These are phyloP conservation scores for Antennarius striatus DNA, from an alignment of 2,113 vertebrate species.

Conservation along the genomic window DNA sequence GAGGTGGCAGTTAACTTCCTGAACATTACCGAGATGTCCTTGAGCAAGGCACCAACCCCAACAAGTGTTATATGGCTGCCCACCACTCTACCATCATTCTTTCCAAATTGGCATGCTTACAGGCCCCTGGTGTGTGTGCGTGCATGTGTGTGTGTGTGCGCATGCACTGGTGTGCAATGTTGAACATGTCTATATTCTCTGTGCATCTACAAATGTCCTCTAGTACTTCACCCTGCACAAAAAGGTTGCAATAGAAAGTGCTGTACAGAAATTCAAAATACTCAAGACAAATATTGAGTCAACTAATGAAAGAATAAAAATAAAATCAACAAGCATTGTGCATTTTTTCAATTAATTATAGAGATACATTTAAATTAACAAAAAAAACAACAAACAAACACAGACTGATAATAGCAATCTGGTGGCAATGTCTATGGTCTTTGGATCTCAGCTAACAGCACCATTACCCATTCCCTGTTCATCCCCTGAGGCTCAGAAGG, in stretches of 20 bases:
- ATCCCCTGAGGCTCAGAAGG: conserved; percentile 56
- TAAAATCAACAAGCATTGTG: not conserved
- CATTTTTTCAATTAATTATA: not conserved
- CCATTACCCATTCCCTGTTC: conserved; percentile 69
- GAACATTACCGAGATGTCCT: no score
- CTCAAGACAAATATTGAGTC: not conserved
- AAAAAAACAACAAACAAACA: conserved; percentile 24
- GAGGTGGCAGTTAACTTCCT: no score
- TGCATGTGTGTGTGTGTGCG: no score
- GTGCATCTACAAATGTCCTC: not conserved
- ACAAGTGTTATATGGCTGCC: no score
- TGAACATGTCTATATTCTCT: not conserved
- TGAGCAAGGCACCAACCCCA: no score
- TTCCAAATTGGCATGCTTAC: no score
- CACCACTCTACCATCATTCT: no score
- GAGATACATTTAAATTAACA: conserved; percentile 1
- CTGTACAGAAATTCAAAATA: not conserved
- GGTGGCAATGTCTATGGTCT: conserved; percentile 15
- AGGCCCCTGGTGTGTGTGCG: no score
- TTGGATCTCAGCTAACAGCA: conserved; percentile 38
- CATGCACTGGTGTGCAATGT: no score
- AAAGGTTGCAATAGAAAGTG: not conserved
- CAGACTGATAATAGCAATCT: not conserved
- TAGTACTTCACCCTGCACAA: not conserved
- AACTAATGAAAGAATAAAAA: not conserved